Conservation (phyloP, 2,888 invertebrate genomes). For the Malthinus flaveolus region DNA sequence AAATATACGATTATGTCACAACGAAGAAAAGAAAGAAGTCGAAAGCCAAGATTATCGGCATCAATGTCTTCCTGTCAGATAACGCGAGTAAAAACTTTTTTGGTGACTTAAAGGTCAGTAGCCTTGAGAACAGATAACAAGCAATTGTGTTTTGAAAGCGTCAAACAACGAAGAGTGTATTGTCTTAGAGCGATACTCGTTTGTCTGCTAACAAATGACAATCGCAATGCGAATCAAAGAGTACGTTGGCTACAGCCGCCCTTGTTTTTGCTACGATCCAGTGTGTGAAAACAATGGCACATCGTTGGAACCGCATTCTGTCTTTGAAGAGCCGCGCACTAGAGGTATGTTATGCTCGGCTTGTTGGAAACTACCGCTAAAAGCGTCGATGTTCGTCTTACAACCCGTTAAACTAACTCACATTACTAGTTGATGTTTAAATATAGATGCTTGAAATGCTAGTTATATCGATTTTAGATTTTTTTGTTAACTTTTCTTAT, state of each 20-base stretch:
- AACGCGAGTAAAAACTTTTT: background rate
- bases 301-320: slow-evolving; percentile 53
- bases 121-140: slow-evolving; percentile 15
- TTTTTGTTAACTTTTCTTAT: no score
- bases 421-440: no score
- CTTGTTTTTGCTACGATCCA: slow-evolving; percentile 52
- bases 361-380: slow-evolving; percentile 32
- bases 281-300: slow-evolving; percentile 57
- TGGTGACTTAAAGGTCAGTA: slow-evolving; percentile 9
- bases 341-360: slow-evolving; percentile 44
- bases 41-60: no score
- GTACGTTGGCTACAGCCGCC: slow-evolving; percentile 49
- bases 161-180: slow-evolving; percentile 24
- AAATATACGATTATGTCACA: no score
- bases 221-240: slow-evolving; percentile 52
- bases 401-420: slow-evolving; percentile 1
- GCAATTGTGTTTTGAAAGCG: slow-evolving; percentile 18
- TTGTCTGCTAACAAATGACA: slow-evolving; percentile 51
- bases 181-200: slow-evolving; percentile 44
- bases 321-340: slow-evolving; percentile 49
- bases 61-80: no score
- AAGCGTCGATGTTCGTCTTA: slow-evolving; percentile 25
- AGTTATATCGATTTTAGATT: no score
- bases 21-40: no score
- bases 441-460: no score